phyloP scores from a whole-genome alignment of 2,113 vertebrate species.

The Halcyon malimbica region DNA sequence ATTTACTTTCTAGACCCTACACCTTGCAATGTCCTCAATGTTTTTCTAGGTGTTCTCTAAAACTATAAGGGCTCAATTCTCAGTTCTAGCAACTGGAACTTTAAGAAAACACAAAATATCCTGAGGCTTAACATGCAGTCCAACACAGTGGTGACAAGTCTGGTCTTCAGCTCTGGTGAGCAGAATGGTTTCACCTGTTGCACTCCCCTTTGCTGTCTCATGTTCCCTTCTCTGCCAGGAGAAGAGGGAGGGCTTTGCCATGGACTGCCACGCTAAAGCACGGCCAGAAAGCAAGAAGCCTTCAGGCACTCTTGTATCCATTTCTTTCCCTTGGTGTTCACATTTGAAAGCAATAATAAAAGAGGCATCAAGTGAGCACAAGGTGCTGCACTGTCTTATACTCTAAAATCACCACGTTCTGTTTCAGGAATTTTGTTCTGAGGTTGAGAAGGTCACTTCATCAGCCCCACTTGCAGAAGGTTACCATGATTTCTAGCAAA shows the following conservation, averaged over 20 bases:
- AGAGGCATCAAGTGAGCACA: background rate
- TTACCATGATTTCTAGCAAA: background rate
- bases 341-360: background rate
- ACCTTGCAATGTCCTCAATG: background rate
- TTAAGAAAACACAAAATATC: background rate
- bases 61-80: background rate
- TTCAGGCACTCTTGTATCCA: background rate
- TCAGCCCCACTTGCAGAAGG: background rate
- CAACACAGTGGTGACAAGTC: background rate
- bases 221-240: background rate
- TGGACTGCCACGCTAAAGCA: background rate
- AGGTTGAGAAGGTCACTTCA: background rate
- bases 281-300: background rate
- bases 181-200: background rate
- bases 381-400: background rate
- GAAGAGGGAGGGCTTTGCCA: background rate
- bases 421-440: background rate
- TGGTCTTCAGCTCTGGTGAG: background rate
- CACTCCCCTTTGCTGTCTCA: background rate
- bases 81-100: background rate
- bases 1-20: background rate
- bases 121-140: background rate
- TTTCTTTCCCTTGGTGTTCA: background rate
- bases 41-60: background rate
- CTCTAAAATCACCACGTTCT: background rate